Evolutionary conservation across 2,113 vertebrate genomes (phyloP).

Genomic region (Aphyosemion australe): DNA sequence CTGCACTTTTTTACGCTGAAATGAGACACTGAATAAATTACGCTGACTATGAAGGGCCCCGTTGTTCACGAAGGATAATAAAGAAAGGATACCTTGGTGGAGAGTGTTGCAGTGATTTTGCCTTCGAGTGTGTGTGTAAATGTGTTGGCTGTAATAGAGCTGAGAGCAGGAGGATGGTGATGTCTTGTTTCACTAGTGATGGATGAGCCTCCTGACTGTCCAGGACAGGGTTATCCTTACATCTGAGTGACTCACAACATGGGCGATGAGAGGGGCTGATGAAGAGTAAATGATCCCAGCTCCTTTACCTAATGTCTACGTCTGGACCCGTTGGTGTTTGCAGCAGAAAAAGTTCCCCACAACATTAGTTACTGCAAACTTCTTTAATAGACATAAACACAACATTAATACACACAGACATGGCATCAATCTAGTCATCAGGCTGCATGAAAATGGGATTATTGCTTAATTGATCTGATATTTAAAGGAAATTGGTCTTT

Average conservation of each 20-base stretch:
- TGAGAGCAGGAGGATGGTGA: conserved; percentile 18
- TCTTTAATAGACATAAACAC: too few species aligned
- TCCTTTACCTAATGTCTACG: too few species aligned
- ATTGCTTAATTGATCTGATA: too few species aligned
- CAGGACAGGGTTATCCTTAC: conserved; percentile 63
- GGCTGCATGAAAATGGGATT: too few species aligned
- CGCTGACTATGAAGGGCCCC: conserved; percentile 62
- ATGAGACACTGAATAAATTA: conserved; percentile 76
- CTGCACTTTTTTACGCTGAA: conserved; percentile 58
- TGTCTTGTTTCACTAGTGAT: conserved; percentile 64
- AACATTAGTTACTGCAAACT: too few species aligned
- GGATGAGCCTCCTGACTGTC: conserved; percentile 69
- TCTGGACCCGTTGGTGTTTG: too few species aligned
- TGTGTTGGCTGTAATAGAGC: conserved; percentile 31
- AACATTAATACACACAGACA: too few species aligned
- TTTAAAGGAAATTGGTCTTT: too few species aligned
- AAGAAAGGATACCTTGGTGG: conserved; percentile 65
- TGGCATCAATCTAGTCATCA: too few species aligned
- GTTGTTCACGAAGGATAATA: conserved; percentile 75
- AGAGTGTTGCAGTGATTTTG: conserved; percentile 56
- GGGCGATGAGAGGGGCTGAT: conserved; percentile 11
- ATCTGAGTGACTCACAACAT: conserved; percentile 29
- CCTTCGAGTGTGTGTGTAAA: conserved; percentile 44
- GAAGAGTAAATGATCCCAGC: not conserved
- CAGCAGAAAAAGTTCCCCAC: too few species aligned